Conservation (phyloP, 2,797 vertebrate genomes). For the Catharus ustulatus region DNA sequence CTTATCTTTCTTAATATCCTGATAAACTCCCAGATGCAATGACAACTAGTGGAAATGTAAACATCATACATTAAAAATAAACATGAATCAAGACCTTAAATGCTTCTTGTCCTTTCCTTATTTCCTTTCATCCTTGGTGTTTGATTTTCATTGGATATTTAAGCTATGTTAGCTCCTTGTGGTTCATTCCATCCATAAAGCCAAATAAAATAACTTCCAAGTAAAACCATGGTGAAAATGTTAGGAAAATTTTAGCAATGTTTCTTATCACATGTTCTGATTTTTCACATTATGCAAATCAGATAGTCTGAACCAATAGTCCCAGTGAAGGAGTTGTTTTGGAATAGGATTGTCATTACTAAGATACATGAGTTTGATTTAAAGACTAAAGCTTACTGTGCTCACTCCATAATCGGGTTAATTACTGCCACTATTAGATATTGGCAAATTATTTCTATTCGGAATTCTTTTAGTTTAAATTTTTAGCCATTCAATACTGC, state of each 20-base stretch:
- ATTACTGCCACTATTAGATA: background rate
- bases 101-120: background rate
- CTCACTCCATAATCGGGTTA: background rate
- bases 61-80: background rate
- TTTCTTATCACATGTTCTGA: background rate
- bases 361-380: background rate
- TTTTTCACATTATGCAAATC: background rate
- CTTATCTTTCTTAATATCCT: background rate
- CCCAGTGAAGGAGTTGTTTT: background rate
- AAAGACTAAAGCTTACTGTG: background rate
- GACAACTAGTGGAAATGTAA: background rate
- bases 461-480: background rate
- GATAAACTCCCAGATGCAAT: background rate
- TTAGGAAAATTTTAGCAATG: background rate
- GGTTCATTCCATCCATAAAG: background rate
- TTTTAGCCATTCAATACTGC: background rate
- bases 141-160: background rate
- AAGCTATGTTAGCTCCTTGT: background rate
- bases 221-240: background rate
- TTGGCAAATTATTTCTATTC: background rate
- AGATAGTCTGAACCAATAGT: background rate
- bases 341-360: background rate
- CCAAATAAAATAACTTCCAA: background rate
- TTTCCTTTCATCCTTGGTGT: background rate
- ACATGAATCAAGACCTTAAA: background rate